These are phyloP conservation scores for Heterochromis multidens DNA, from an alignment of 2,113 vertebrate genomes.

Conservation along the genomic window DNA sequence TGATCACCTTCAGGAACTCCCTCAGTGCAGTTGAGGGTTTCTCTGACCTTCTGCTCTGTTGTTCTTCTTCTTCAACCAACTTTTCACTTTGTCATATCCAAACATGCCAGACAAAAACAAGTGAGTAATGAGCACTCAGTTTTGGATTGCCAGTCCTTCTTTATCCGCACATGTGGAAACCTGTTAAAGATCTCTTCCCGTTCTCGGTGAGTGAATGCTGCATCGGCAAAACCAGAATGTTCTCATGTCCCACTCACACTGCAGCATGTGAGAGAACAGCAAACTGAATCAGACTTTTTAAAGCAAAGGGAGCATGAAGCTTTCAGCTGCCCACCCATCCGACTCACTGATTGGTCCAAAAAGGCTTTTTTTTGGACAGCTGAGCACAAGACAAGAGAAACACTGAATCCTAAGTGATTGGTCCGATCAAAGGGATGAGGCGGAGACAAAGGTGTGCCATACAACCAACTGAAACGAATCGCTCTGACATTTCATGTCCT, in stretches of 20 bases:
- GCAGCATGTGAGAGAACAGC: constrained; percentile 54
- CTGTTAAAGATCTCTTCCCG: not conserved
- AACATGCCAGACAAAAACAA: not conserved
- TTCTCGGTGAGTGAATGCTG: constrained; percentile 1
- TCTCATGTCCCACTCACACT: constrained; percentile 18
- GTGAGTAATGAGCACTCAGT: not conserved
- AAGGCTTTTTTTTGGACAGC: constrained; percentile 29
- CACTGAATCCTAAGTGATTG: constrained; percentile 51
- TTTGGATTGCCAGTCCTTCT: not conserved
- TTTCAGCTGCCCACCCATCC: constrained; percentile 61
- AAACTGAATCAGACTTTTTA: constrained; percentile 70
- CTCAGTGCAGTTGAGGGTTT: not conserved
- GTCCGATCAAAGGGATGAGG: constrained; percentile 53
- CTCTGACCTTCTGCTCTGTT: constrained; percentile 4
- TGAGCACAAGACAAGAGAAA: constrained; percentile 61
- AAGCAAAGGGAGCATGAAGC: constrained; percentile 59
- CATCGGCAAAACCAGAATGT: constrained; percentile 7
- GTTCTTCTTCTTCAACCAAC: not conserved
- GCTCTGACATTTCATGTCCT: constrained; percentile 74
- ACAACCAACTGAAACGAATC: constrained; percentile 77
- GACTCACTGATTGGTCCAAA: constrained; percentile 63
- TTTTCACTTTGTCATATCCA: not conserved
- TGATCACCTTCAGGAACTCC: not conserved
- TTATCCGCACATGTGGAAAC: constrained; percentile 19
- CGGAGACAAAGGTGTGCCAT: constrained; percentile 62